phyloP scores from a whole-genome alignment of 2,797 vertebrate species.

The Melanogrammus aeglefinus region DNA sequence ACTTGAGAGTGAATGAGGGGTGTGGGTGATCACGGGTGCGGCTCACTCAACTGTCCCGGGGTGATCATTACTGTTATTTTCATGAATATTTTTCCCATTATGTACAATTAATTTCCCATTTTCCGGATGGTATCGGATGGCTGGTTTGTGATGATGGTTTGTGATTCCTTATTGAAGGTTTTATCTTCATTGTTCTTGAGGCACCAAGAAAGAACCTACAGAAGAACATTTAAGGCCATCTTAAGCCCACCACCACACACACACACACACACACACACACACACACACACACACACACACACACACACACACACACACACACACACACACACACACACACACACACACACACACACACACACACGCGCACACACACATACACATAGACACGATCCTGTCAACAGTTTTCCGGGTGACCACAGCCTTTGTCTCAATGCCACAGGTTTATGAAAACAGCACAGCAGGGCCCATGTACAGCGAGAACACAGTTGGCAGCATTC shows the following conservation, averaged over 20 bases:
- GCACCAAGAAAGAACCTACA: background rate
- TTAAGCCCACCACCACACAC: background rate
- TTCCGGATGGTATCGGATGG: background rate
- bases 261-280: background rate
- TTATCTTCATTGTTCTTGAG: background rate
- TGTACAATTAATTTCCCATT: background rate
- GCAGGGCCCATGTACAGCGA: background rate
- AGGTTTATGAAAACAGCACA: conserved; percentile 5
- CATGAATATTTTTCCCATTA: background rate
- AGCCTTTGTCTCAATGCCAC: conserved; percentile 12
- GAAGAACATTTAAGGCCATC: background rate
- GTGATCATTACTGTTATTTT: background rate
- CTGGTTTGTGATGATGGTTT: background rate
- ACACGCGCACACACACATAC: too few species aligned
- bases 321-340: background rate
- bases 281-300: background rate
- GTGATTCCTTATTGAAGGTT: background rate
- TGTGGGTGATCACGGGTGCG: background rate
- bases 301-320: background rate
- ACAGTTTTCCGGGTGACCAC: background rate
- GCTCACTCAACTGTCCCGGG: background rate
- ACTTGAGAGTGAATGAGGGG: background rate
- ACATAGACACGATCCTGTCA: background rate
- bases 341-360: background rate
- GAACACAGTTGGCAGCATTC: conserved; percentile 38